phyloP scores from a whole-genome alignment of 2,113 vertebrate genomes.

The Epinephelus moara region DNA sequence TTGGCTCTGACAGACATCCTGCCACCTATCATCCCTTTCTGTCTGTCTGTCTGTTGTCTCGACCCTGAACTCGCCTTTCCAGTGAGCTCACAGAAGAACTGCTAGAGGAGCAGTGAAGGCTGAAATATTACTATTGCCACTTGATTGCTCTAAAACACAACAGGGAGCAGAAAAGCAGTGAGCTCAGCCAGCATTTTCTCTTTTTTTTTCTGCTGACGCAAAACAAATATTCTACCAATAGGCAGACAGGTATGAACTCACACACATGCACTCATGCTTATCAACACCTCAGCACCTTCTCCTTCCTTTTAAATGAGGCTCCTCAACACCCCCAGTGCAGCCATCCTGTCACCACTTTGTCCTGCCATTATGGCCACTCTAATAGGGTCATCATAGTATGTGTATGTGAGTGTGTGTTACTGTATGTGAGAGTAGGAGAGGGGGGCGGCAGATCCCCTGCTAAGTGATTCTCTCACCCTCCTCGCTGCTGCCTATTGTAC shows the following conservation, averaged over 20 bases:
- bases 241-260: slow-evolving; percentile 8
- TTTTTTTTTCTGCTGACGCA: slow-evolving; percentile 53
- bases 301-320: slow-evolving; percentile 41
- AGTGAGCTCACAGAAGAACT: slow-evolving; percentile 7
- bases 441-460: not conserved
- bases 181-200: slow-evolving; percentile 56
- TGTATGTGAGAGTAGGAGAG: slow-evolving; percentile 12
- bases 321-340: slow-evolving; percentile 30
- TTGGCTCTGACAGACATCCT: slow-evolving; percentile 73
- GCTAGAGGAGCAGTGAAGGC: not conserved
- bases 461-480: slow-evolving; percentile 63
- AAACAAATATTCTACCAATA: slow-evolving; percentile 24
- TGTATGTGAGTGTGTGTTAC: slow-evolving; percentile 35
- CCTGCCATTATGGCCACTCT: slow-evolving; percentile 47
- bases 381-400: slow-evolving; percentile 65
- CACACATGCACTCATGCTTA: slow-evolving; percentile 36
- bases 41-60: slow-evolving; percentile 14
- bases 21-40: slow-evolving; percentile 34
- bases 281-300: slow-evolving; percentile 46
- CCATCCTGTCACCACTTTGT: slow-evolving; percentile 49
- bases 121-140: slow-evolving; percentile 46
- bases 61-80: slow-evolving; percentile 2
- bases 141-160: slow-evolving; percentile 53
- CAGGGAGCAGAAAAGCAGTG: slow-evolving; percentile 45
- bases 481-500: slow-evolving; percentile 43